phyloP scores from a whole-genome alignment of 2,888 invertebrate genomes.

The Lepidonotus clava region DNA sequence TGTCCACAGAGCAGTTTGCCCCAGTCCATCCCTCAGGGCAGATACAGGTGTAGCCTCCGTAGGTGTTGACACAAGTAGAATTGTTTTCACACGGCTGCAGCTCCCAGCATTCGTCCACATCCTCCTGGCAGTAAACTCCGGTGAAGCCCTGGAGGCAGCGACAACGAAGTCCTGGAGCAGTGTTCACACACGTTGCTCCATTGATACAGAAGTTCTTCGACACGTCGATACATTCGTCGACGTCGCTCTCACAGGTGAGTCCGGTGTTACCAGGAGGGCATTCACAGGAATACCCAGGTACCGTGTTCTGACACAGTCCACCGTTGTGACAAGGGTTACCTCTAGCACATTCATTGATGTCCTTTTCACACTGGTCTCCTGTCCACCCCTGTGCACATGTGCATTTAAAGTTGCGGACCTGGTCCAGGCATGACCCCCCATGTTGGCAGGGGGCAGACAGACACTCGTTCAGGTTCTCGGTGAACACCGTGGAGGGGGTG shows the following conservation, averaged over 20 bases:
- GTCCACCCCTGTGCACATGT: neutral
- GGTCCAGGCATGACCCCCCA: neutral
- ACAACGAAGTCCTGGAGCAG: neutral
- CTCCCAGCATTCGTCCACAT: neutral
- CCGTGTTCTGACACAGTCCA: neutral
- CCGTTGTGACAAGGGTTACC: neutral
- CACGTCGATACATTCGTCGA: neutral
- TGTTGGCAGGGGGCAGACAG: neutral
- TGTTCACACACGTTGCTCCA: neutral
- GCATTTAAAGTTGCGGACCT: neutral
- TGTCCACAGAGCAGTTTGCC: neutral
- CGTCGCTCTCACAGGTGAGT: neutral
- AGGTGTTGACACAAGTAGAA: neutral
- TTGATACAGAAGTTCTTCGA: neutral
- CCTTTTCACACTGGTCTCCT: neutral
- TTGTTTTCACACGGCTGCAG: neutral
- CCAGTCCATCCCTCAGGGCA: neutral
- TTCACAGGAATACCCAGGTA: neutral
- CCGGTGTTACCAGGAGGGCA: neutral
- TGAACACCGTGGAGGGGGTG: neutral
- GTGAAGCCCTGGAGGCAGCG: neutral
- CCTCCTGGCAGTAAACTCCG: neutral
- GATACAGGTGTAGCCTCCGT: neutral
- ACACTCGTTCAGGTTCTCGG: conserved; percentile 9
- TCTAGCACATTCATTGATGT: neutral